phyloP scores from a whole-genome alignment of 2,888 invertebrate genomes.

The Selenia dentaria region DNA sequence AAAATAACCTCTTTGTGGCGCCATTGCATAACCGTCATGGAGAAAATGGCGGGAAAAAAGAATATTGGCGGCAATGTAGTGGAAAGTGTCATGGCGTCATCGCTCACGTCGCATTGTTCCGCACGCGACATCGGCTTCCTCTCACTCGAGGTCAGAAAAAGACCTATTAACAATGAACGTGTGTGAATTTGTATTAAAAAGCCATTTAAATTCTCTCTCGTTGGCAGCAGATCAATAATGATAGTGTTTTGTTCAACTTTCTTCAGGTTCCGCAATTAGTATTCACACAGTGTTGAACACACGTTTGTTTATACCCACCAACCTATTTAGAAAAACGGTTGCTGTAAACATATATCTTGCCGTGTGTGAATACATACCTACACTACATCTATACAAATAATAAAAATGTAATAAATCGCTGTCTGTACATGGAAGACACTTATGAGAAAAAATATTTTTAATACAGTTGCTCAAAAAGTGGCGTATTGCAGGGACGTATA shows the following conservation, averaged over 20 bases:
- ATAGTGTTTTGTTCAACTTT: slow-evolving; percentile 23
- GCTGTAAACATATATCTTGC: background rate
- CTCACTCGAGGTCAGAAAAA: slow-evolving; percentile 28
- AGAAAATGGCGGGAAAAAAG: slow-evolving; percentile 57
- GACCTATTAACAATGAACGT: slow-evolving; percentile 40
- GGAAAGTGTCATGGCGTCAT: slow-evolving; percentile 58
- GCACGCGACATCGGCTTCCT: slow-evolving; percentile 32
- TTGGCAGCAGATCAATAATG: slow-evolving; percentile 19
- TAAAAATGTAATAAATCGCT: too few species aligned
- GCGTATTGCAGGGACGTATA: too few species aligned
- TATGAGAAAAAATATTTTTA: too few species aligned
- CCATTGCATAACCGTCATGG: slow-evolving; percentile 32
- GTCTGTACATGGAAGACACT: too few species aligned
- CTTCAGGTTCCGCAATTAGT: slow-evolving; percentile 21
- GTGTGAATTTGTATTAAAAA: slow-evolving; percentile 40
- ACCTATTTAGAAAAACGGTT: slow-evolving; percentile 6
- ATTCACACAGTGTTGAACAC: slow-evolving; percentile 1
- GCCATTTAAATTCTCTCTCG: slow-evolving; percentile 25
- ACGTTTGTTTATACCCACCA: too few species aligned
- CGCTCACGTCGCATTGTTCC: slow-evolving; percentile 35
- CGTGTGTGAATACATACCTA: slow-evolving; percentile 2
- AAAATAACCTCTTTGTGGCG: slow-evolving; percentile 2
- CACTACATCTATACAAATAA: too few species aligned
- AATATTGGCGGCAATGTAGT: slow-evolving; percentile 44
- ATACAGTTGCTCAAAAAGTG: too few species aligned